phyloP scores from a whole-genome alignment of 2,888 invertebrate species.

The Eustalomyia histrio region DNA sequence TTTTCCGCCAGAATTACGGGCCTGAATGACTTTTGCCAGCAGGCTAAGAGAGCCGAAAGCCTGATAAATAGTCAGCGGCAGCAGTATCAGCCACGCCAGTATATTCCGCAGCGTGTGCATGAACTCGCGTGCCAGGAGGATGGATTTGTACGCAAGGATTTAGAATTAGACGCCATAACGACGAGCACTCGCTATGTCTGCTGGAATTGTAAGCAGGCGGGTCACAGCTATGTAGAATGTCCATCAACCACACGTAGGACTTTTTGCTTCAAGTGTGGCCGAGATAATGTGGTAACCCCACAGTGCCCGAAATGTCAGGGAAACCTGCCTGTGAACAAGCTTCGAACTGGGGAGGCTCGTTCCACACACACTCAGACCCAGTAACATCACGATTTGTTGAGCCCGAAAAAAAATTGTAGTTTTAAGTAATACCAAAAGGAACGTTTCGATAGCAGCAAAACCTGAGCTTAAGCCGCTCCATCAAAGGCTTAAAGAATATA shows the following conservation, averaged over 20 bases:
- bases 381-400: too few relatives aligned
- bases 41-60: slow-evolving; percentile 21
- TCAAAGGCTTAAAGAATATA: too few relatives aligned
- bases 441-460: too few relatives aligned
- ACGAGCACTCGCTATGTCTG: background rate
- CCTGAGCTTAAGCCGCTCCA: background rate
- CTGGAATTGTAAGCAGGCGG: slow-evolving; percentile 3
- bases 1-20: background rate
- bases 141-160: background rate
- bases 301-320: slow-evolving; percentile 30
- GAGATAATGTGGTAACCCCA: background rate
- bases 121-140: background rate
- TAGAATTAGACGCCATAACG: background rate
- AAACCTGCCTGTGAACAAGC: slow-evolving; percentile 3
- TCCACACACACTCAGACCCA: background rate
- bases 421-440: too few relatives aligned
- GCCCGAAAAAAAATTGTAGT: too few relatives aligned
- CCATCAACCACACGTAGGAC: background rate
- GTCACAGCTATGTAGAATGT: slow-evolving; percentile 21
- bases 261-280: background rate
- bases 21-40: slow-evolving; percentile 16
- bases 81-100: background rate
- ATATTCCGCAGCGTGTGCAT: background rate
- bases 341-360: slow-evolving; percentile 22
- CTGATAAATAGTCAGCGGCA: slow-evolving; percentile 2